phyloP scores from a whole-genome alignment of 92 coral and sea anemone genomes.

The Micromussa lordhowensis region DNA sequence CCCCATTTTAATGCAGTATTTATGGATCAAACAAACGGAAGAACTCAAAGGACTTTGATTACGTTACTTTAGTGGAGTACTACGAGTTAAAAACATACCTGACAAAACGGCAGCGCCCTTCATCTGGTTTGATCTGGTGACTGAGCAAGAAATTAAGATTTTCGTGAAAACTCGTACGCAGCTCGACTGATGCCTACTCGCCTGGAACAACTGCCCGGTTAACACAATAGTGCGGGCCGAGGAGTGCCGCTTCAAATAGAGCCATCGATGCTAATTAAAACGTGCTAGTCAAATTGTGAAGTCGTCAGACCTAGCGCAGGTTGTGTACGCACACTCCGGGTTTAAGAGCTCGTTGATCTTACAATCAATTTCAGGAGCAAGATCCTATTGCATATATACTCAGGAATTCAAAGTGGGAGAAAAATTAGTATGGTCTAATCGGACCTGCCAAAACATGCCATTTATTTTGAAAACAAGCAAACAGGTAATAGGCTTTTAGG shows the following conservation, averaged over 20 bases:
- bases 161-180: background rate
- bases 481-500: constrained; percentile 42
- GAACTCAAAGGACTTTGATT: background rate
- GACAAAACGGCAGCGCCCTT: background rate
- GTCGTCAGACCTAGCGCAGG: background rate
- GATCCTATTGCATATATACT: constrained; percentile 34
- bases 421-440: constrained; percentile 25
- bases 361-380: background rate
- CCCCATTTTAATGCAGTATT: background rate
- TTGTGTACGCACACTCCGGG: background rate
- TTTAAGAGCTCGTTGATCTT: constrained; percentile 15
- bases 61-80: background rate
- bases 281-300: background rate
- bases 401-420: constrained; percentile 34
- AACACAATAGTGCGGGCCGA: background rate
- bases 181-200: background rate
- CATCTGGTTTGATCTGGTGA: background rate
- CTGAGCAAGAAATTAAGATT: background rate
- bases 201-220: background rate
- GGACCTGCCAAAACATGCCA: constrained; percentile 45
- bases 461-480: constrained; percentile 50
- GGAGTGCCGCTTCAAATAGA: constrained; percentile 10
- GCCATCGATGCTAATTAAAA: constrained; percentile 18
- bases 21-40: background rate
- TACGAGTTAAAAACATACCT: constrained; percentile 3